Evolutionary conservation across 30 jellyfish, hydroid and myxozoan species (phyloP), one percentile per base, ranked within the genome.

Genomic region (Turritopsis rubra): DNA sequence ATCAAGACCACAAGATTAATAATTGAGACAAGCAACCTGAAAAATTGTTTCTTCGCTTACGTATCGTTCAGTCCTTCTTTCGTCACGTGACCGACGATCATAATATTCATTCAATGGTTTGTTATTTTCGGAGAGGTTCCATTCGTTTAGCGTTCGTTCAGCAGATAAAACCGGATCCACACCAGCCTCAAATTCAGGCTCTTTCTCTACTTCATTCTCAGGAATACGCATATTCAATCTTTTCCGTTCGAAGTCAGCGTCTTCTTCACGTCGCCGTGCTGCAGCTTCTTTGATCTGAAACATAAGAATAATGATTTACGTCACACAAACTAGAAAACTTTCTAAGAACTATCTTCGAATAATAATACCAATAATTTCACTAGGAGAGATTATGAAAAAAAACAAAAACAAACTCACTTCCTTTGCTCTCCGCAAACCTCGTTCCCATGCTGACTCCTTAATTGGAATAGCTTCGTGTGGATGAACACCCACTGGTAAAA

Each of bases 361-460:
- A n/a, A n/a, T n/a, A n/a, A n/a, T n/a, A n/a, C n/a, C n/a, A n/a
- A n/a, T n/a, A n/a, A n/a, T n/a, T n/a, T n/a, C n/a, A n/a, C n/a
- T n/a, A n/a, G n/a, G n/a, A n/a, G n/a, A n/a, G n/a, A n/a, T n/a
- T n/a, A n/a, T n/a, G n/a, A n/a, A 41, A 41, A 41, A 41, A 41
- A 41, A 41, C 5, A 41, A 41, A 41, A 41, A 41, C 60, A 41
- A 41, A 41, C 60, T 41, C 13, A 41, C 97, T 90, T 91, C 97
- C 53, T 91, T 91, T 18, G 97, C 97, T 31, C 85, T 86, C 79
- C 88, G 88, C 85, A 91, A 81, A 52, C 97, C 97, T 86, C 94
- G 80, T 73, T 91, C 97, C 97, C 97, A 91, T 0, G 97, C 97
- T 8, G 97, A 27, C 65, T 91, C 97, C 70, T 87, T 91, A 41